phyloP scores from a whole-genome alignment of 2,113 vertebrate genomes.

The Atherinomorus stipes region DNA sequence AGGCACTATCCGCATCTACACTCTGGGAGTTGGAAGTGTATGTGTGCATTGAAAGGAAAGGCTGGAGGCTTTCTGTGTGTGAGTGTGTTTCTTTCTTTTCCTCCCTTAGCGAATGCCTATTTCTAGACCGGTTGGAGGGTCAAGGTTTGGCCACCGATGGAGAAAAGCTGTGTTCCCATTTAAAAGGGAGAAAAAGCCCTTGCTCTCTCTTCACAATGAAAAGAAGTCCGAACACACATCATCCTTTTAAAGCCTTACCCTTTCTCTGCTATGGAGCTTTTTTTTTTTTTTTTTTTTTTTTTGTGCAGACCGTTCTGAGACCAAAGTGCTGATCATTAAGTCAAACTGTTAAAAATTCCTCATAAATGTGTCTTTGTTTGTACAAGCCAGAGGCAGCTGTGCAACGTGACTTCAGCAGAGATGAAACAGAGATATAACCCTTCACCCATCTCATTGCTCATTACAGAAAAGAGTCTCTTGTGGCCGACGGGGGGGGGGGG shows the following conservation, averaged over 20 bases:
- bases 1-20: conserved; percentile 22
- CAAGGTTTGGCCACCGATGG: conserved; percentile 83
- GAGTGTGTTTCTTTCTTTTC: conserved; percentile 68
- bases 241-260: conserved; percentile 70
- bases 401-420: conserved; percentile 38
- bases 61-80: conserved; percentile 70
- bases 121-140: conserved; percentile 82
- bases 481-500: too few relatives aligned
- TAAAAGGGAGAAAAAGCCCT: conserved; percentile 64
- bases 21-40: conserved; percentile 34
- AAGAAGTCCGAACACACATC: conserved; percentile 67
- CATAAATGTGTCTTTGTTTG: conserved; percentile 32
- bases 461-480: background rate
- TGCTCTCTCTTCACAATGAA: conserved; percentile 62
- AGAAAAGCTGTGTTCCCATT: conserved; percentile 82
- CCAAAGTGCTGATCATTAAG: conserved; percentile 22
- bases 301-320: conserved; percentile 1
- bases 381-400: conserved; percentile 14
- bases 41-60: conserved; percentile 67
- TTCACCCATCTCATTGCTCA: background rate
- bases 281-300: background rate
- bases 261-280: conserved; percentile 38
- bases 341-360: conserved; percentile 12
- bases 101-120: conserved; percentile 80
- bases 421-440: conserved; percentile 17